Percentiles rank a stretch among this genome's conserved stretches.
These are phyloP conservation scores for Tetrax tetrax DNA, from an alignment of 2,113 vertebrate genomes.

Conservation along the genomic window DNA sequence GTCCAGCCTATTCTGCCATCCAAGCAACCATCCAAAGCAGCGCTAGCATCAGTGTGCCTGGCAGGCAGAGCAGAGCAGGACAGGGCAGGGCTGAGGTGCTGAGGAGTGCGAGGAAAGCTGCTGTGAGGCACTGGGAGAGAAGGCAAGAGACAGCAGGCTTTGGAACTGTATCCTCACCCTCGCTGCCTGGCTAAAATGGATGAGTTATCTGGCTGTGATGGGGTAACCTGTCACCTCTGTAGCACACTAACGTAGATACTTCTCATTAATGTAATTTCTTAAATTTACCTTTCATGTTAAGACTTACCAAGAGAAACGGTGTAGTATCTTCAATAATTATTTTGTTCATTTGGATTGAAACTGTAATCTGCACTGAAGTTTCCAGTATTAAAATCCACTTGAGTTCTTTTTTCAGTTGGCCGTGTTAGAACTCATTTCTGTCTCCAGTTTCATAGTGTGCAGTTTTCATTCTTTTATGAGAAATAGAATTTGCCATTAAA, in stretches of 20 bases:
- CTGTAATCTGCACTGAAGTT: neutral
- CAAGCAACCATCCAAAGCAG: neutral
- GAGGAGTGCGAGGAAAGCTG: neutral
- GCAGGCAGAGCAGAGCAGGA: neutral
- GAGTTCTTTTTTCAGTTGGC: neutral
- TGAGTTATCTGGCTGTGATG: neutral
- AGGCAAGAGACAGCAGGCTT: neutral
- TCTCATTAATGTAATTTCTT: neutral
- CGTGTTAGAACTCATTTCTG: neutral
- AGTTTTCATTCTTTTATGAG: neutral
- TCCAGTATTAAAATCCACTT: neutral
- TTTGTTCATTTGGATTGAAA: neutral
- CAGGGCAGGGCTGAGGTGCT: neutral
- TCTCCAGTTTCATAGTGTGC: neutral
- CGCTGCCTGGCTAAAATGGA: neutral
- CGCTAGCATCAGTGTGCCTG: fast-evolving
- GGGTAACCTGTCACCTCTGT: neutral
- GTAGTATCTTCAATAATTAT: neutral
- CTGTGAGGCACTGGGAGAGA: neutral
- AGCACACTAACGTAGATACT: neutral
- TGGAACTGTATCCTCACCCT: neutral
- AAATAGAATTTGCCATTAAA: neutral
- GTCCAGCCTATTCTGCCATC: neutral
- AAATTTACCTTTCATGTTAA: neutral
- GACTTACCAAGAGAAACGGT: neutral